Evolutionary conservation across 2,797 vertebrate species (phyloP).

Genomic region (Psittacula echo): DNA sequence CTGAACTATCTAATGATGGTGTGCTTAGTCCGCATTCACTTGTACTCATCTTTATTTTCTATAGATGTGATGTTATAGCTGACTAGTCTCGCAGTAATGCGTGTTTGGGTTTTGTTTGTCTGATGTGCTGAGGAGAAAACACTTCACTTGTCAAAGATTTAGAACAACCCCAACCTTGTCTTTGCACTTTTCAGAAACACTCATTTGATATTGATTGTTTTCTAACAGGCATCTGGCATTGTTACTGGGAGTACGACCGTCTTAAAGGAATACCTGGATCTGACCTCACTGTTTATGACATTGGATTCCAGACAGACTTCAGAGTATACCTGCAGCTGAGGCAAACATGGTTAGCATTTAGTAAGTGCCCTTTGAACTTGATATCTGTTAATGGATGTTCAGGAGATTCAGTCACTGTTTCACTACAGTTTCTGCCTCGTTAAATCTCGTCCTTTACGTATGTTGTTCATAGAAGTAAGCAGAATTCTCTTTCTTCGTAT

Average conservation of each 20-base stretch:
- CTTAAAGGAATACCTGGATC: slow-evolving; percentile 82
- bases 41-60: not conserved
- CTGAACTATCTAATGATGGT: not conserved
- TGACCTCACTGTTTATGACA: slow-evolving; percentile 85
- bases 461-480: not conserved
- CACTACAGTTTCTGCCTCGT: not conserved
- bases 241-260: slow-evolving; percentile 86
- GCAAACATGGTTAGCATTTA: slow-evolving; percentile 93
- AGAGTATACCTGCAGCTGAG: slow-evolving; percentile 89
- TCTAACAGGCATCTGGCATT: slow-evolving; percentile 90
- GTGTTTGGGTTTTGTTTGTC: not conserved
- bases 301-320: slow-evolving; percentile 91
- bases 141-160: not conserved
- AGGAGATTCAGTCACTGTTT: not conserved
- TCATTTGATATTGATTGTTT: slow-evolving; percentile 10
- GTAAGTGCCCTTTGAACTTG: slow-evolving; percentile 81
- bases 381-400: slow-evolving; percentile 4
- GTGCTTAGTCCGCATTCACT: not conserved
- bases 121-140: not conserved
- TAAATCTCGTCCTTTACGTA: not conserved
- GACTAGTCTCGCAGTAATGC: not conserved
- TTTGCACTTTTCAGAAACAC: slow-evolving; percentile 22
- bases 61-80: not conserved
- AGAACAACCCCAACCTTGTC: not conserved
- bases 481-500: not conserved